Conservation (phyloP, 2,888 invertebrate genomes). For the Opisthograptis luteolata region DNA sequence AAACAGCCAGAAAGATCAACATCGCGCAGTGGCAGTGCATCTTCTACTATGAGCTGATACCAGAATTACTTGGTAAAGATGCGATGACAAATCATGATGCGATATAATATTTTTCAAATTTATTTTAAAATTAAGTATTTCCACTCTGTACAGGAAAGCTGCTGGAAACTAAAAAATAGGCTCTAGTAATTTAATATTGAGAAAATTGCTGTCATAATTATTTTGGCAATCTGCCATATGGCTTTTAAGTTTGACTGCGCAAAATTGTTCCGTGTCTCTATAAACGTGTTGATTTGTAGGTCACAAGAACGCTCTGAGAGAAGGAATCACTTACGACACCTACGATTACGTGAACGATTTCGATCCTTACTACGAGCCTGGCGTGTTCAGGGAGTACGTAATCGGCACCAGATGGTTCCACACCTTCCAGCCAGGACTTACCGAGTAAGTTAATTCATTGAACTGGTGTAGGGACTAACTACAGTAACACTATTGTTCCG, state of each 20-base stretch:
- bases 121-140: no score
- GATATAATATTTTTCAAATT: no score
- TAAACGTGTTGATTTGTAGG: conserved; percentile 27
- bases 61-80: conserved; percentile 88
- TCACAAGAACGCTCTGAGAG: conserved; percentile 40
- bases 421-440: conserved; percentile 46
- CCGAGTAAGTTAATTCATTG: conserved; percentile 45
- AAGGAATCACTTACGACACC: conserved; percentile 49
- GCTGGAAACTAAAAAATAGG: no score
- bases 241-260: no score
- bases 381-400: conserved; percentile 85
- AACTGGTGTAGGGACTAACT: no score
- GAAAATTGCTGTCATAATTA: no score
- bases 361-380: conserved; percentile 82
- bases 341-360: conserved; percentile 85
- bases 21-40: conserved; percentile 92
- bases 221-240: no score
- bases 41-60: conserved; percentile 91
- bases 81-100: no score
- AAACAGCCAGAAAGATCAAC: conserved; percentile 85
- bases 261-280: background rate
- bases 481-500: no score
- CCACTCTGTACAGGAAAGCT: no score
- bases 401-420: conserved; percentile 84
- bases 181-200: no score